Evolutionary conservation across 2,113 vertebrate genomes (phyloP), one percentile per base, ranked within the genome.

Genomic region (Peucedramus taeniatus): DNA sequence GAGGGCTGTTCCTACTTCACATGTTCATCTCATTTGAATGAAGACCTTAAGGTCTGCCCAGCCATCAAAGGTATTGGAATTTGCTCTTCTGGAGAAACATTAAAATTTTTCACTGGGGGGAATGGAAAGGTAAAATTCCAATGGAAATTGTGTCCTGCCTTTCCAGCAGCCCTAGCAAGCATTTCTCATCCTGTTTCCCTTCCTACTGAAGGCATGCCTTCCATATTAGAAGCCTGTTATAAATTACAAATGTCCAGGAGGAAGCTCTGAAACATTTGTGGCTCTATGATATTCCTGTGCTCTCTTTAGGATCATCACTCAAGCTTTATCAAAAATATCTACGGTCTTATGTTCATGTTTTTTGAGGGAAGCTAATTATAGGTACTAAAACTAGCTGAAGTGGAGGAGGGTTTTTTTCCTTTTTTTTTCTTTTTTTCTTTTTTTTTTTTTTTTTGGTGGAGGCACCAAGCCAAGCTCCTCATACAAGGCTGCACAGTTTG

Each of bases 91-190:
- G 60, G 74, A 90, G 72, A 82, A 91, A 81, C 64, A 91, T 63
- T 47, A 54, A 4, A 70, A 86, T 90, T 92, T 95, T 93, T 92
- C 56, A 90, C 21, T 81, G 80, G 30, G 51, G 72, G 76, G 60
- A 95, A 94, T 54, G 75, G 49, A 75, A 94, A 93, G 92, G 65
- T 89, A 93, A 92, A 78, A 96, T 96, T 93, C 90, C 88, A 81
- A 65, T 89, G 89, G 89, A 94, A 90, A 84, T 92, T 90, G 31
- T 95, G 15, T 84, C 40, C 88, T 92, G 72, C 69, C 56, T 84
- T 93, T 81, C 53, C 56, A 84, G 69, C 40, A 72, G 3, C 44
- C 72, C 51, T 45, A 89, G 37, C 61, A 89, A 84, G 27, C 42
- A 42, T 70, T 91, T 93, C 15, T 66, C 59, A 35, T 88, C 31